Percentiles rank a stretch among this genome's conserved stretches.
These are phyloP conservation scores for Zaprionus capensis DNA, from an alignment of 1,140 invertebrate species.

Conservation along the genomic window DNA sequence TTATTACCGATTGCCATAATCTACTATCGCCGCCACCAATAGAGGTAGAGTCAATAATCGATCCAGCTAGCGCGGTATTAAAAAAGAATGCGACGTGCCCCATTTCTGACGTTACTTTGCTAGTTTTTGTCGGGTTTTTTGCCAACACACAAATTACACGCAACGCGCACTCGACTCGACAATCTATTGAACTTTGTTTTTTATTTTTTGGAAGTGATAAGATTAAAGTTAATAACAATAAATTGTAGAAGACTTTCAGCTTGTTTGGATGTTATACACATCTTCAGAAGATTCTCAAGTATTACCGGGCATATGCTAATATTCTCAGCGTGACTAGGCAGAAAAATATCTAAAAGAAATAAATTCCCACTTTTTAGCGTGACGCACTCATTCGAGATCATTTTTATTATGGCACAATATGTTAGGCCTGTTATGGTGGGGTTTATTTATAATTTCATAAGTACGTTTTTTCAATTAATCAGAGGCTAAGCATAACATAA, in stretches of 20 bases:
- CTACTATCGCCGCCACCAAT: not conserved
- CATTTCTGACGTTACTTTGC: slow-evolving; percentile 1
- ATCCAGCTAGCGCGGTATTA: not conserved
- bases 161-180: slow-evolving; percentile 9
- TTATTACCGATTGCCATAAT: not conserved
- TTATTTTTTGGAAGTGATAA: slow-evolving; percentile 22
- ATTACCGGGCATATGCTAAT: not conserved
- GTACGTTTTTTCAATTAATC: not conserved
- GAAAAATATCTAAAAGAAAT: not conserved
- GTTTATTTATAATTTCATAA: not conserved
- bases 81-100: slow-evolving; percentile 8
- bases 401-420: not conserved
- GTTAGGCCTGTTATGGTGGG: not conserved
- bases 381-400: not conserved
- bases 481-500: not conserved
- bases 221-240: slow-evolving; percentile 31
- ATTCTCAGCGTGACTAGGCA: slow-evolving; percentile 9
- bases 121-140: not conserved
- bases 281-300: not conserved
- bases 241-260: not conserved
- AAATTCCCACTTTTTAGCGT: not conserved
- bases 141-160: slow-evolving; percentile 5
- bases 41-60: not conserved
- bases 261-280: not conserved
- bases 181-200: slow-evolving; percentile 8